Percentiles rank a stretch among this genome's conserved stretches.
Conservation (phyloP, 1,140 invertebrate genomes). For the Neelides sp. region DNA sequence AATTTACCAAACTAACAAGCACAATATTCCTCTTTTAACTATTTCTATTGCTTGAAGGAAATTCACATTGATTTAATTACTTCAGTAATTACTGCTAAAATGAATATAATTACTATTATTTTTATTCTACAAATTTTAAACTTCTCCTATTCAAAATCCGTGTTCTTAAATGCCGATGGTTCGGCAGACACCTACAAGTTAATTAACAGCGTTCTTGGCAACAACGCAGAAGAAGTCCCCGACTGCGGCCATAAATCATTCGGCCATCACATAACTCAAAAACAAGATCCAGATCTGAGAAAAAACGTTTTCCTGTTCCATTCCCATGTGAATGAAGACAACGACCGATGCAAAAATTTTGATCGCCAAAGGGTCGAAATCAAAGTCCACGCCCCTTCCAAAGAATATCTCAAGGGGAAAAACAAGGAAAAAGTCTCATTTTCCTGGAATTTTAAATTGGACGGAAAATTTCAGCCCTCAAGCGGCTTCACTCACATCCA, state of each 20-base stretch:
- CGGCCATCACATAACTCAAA: constrained; percentile 11
- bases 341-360: constrained; percentile 16
- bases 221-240: constrained; percentile 1
- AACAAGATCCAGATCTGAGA: constrained; percentile 5
- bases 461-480: constrained; percentile 19
- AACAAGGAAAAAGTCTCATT: constrained; percentile 8
- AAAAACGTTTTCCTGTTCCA: constrained; percentile 14
- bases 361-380: constrained; percentile 24
- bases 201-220: constrained; percentile 2
- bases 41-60: no score
- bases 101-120: no score
- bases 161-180: constrained; percentile 14
- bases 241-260: constrained; percentile 9
- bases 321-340: constrained; percentile 12
- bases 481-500: constrained; percentile 14
- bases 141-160: no score
- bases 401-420: not conserved
- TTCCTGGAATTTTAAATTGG: constrained; percentile 23
- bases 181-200: constrained; percentile 11
- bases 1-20: no score
- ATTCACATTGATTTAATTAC: no score
- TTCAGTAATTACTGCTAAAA: no score
- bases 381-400: constrained; percentile 6
- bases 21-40: no score
- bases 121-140: no score